Evolutionary conservation across 2,113 vertebrate species (phyloP).

Genomic region (Clarias batrachus): DNA sequence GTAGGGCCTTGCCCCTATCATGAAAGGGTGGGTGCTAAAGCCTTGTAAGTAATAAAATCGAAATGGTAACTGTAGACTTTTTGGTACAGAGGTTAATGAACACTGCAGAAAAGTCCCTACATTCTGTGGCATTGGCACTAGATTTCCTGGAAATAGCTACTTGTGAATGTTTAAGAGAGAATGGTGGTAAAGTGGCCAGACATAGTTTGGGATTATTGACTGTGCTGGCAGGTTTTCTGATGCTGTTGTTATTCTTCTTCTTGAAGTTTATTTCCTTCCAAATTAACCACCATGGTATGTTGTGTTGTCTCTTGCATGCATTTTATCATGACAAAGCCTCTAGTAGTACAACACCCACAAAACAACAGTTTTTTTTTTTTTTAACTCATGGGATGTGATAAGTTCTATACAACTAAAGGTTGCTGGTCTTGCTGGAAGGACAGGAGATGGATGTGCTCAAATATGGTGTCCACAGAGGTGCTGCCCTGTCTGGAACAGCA

Average conservation of each 20-base stretch:
- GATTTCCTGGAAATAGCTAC: neutral
- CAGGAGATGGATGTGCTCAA: conserved; percentile 7
- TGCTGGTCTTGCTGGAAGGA: conserved; percentile 1
- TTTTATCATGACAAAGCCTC: neutral
- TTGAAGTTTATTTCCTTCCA: neutral
- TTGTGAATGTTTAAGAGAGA: neutral
- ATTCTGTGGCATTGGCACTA: neutral
- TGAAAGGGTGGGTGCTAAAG: too few species aligned
- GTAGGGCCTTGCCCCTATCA: neutral
- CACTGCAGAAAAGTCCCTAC: neutral
- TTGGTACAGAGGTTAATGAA: neutral
- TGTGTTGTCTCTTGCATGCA: neutral
- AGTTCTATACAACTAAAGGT: neutral
- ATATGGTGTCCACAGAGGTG: conserved; percentile 31
- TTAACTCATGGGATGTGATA: neutral
- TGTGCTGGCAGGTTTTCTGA: neutral
- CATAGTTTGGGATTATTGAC: neutral
- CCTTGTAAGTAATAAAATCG: neutral
- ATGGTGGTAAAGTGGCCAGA: neutral
- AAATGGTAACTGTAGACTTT: neutral
- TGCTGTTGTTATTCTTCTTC: neutral
- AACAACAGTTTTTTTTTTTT: neutral
- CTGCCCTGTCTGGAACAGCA: neutral
- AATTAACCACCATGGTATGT: neutral
- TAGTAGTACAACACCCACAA: neutral